phyloP scores from a whole-genome alignment of 2,797 vertebrate genomes.

The Harpagifer antarcticus region DNA sequence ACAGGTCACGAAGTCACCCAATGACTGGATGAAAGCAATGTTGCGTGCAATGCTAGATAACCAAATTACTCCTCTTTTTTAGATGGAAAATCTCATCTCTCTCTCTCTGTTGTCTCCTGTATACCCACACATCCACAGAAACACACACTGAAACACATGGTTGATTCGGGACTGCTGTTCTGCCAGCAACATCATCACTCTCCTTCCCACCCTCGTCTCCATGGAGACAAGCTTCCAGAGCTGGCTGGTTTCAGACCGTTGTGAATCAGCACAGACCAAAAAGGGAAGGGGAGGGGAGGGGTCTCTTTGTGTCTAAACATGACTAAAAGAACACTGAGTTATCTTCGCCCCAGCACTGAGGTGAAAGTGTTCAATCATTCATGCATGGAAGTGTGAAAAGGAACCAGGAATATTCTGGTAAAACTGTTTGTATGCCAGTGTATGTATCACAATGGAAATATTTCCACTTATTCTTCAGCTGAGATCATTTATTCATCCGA shows the following conservation, averaged over 20 bases:
- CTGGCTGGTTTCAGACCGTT: slow-evolving; percentile 78
- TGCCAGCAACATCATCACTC: slow-evolving; percentile 82
- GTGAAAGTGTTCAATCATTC: slow-evolving; percentile 36
- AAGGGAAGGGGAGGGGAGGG: slow-evolving; percentile 44
- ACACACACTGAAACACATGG: slow-evolving; percentile 69
- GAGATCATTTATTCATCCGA: neutral
- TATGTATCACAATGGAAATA: slow-evolving; percentile 1
- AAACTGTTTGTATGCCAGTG: neutral
- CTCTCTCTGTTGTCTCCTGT: slow-evolving; percentile 43
- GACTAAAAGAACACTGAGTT: slow-evolving; percentile 66
- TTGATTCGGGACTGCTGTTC: slow-evolving; percentile 75
- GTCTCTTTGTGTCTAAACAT: slow-evolving; percentile 77
- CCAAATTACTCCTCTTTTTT: slow-evolving; percentile 42
- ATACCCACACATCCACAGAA: slow-evolving; percentile 51
- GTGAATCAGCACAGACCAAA: slow-evolving; percentile 82
- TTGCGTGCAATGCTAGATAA: slow-evolving; percentile 35
- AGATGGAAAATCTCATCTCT: slow-evolving; percentile 37
- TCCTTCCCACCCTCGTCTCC: slow-evolving; percentile 84
- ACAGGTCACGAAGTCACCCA: slow-evolving; percentile 37
- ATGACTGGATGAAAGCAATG: slow-evolving; percentile 27
- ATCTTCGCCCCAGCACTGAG: slow-evolving; percentile 27
- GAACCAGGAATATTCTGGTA: slow-evolving; percentile 1
- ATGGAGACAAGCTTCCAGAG: slow-evolving; percentile 84
- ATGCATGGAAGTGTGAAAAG: slow-evolving; percentile 26
- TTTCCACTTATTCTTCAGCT: neutral